Percentiles rank a stretch among this genome's conserved stretches.
Conservation (phyloP, 1,140 invertebrate genomes). For the Elymnias hypermnestra region DNA sequence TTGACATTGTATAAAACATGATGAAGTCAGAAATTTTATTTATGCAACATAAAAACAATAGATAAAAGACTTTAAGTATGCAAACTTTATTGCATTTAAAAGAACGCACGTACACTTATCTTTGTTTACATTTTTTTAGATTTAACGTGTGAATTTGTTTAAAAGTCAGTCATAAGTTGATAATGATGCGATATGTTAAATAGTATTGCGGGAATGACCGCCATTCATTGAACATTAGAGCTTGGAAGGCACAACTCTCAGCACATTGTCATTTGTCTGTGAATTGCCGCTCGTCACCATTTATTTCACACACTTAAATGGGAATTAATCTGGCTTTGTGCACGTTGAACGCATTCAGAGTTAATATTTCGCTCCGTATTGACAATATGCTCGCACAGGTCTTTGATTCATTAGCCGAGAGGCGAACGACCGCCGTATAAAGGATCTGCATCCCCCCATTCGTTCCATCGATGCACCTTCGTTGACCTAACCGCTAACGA, state of each 20-base stretch:
- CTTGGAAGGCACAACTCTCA: conserved; percentile 33
- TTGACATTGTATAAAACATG: too few relatives aligned
- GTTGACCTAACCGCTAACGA: conserved; percentile 64
- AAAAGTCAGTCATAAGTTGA: conserved; percentile 18
- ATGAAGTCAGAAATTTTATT: too few relatives aligned
- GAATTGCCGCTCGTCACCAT: conserved; percentile 34
- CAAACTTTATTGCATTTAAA: too few relatives aligned
- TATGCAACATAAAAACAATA: too few relatives aligned
- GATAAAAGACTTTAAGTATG: too few relatives aligned
- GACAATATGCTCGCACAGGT: conserved; percentile 59
- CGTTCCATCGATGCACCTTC: conserved; percentile 57
- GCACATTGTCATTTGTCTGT: conserved; percentile 30
- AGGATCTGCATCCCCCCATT: conserved; percentile 59
- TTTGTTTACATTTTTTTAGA: neutral
- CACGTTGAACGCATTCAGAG: conserved; percentile 35
- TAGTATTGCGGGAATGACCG: conserved; percentile 28
- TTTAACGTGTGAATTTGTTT: too few relatives aligned
- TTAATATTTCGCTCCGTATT: conserved; percentile 67
- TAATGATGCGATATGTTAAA: conserved; percentile 34
- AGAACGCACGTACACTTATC: too few relatives aligned
- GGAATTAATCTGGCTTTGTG: conserved; percentile 67
- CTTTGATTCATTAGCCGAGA: conserved; percentile 68
- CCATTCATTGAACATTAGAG: conserved; percentile 31
- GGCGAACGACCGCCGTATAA: conserved; percentile 62
- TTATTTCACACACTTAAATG: conserved; percentile 66